Evolutionary conservation across 2,113 vertebrate genomes (phyloP), one percentile per base, ranked within the genome.

Genomic region (Actinemys pallida): DNA sequence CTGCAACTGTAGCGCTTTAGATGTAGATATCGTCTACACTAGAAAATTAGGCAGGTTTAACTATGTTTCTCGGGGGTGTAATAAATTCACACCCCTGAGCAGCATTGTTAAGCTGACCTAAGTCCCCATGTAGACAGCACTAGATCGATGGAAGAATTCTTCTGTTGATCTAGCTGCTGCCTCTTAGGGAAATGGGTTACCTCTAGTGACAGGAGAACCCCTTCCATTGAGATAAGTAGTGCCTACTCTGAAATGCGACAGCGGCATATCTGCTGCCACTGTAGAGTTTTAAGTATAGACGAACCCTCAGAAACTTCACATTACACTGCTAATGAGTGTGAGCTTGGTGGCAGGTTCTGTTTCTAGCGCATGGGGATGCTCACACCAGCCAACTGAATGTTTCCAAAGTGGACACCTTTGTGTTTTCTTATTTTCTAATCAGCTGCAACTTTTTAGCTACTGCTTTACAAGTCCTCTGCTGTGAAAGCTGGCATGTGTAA

Each of bases 391-490:
- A 84, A 0, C 8, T 1, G 0, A 45, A 45, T 13, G 14, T 54
- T 87, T 83, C 29, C 69, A 93, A 79, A 45, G 39, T 0, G 47
- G 82, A 87, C 83, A 59, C 87, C 25, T 93, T 80, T 90, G 31
- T 94, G 84, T 35, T 93, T 87, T 87, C 76, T 79, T 89, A 45
- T 62, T 85, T 84, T 72, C 3, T 76, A 76, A 25, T 79, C 80
- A 92, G 79, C 80, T 76, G 87, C 52, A 88, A 45, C 75, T 65
- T 86, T 54, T 54, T 76, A 24, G 59, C 12, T 59, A 39, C 27
- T 49, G 19, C 0, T 0, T 31, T n/a, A 69, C 8, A 69, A n/a
- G 29, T 27, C 72, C 22, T 76, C 39, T 45, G 10, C 39, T 24
- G 52, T 82, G 83, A 42, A 81, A 92, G 82, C 75, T 17, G 50